Evolutionary conservation across 2,797 vertebrate species (phyloP).

Genomic region (Pangasius larnaudii): DNA sequence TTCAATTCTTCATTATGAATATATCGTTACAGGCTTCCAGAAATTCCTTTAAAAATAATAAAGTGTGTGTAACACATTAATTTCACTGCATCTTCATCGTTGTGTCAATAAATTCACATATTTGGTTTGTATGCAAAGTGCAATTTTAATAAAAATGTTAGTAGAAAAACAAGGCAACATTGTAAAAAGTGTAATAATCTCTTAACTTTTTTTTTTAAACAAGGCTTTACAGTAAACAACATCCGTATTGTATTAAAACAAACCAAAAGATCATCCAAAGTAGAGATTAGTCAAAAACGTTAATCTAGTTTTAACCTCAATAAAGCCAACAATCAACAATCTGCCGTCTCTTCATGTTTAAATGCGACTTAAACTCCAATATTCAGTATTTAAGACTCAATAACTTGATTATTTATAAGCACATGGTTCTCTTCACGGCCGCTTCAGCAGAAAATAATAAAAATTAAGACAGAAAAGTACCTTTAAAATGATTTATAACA

Average conservation of each 20-base stretch:
- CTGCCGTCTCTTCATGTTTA: neutral
- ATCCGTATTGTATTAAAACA: neutral
- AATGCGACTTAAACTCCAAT: neutral
- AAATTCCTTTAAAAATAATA: neutral
- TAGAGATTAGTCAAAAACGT: neutral
- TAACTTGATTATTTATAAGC: neutral
- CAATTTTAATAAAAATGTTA: neutral
- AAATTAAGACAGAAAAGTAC: neutral
- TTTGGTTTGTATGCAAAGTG: neutral
- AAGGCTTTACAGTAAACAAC: neutral
- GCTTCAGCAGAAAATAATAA: neutral
- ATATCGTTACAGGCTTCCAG: too few species aligned
- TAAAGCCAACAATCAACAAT: neutral
- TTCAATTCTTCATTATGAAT: neutral
- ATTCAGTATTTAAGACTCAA: neutral
- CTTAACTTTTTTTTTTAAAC: neutral
- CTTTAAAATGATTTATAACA: neutral
- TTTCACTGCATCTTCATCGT: neutral
- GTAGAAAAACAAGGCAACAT: neutral
- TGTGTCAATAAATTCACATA: neutral
- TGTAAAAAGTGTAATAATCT: neutral
- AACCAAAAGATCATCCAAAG: too few species aligned
- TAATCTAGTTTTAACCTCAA: neutral
- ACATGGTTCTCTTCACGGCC: neutral
- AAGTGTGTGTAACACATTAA: neutral